phyloP scores from a whole-genome alignment of 2,113 vertebrate species.

The Rattus norvegicus region GRCr8 NC_086024.1:67087001-67087500 shows the following conservation, averaged over 20 bases:
- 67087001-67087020: neutral
- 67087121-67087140: constrained; percentile 26
- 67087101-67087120: neutral
- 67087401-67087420: neutral
- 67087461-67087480: constrained; percentile 6
- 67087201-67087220: neutral
- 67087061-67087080: neutral
- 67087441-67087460: neutral
- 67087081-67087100: neutral
- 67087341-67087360: neutral
- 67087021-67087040: neutral
- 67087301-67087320: neutral
- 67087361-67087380: neutral
- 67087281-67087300: neutral
- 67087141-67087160: neutral
- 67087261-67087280: neutral
- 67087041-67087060: neutral
- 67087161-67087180: neutral
- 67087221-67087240: neutral
- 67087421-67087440: neutral
- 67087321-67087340: constrained; percentile 3
- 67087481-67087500: neutral
- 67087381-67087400: neutral
- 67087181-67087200: neutral
- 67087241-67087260: neutral